These are phyloP conservation scores for Periparus ater DNA, from an alignment of 2,797 vertebrate genomes.

Conservation along the genomic window DNA sequence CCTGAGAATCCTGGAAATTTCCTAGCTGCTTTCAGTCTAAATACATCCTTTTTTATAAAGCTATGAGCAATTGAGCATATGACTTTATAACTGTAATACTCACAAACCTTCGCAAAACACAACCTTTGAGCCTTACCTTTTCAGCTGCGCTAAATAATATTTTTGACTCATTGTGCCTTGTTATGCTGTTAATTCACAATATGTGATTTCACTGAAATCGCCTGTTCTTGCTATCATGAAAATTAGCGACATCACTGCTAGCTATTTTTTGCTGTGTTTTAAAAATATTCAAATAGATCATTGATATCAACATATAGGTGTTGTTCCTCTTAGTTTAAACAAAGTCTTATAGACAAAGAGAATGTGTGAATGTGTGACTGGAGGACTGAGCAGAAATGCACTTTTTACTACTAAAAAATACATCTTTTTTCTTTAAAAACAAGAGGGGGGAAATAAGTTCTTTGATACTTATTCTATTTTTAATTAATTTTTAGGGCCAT, in stretches of 20 bases:
- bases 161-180: background rate
- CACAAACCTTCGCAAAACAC: background rate
- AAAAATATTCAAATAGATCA: background rate
- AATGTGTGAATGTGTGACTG: background rate
- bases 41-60: background rate
- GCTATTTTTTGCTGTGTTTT: background rate
- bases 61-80: background rate
- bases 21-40: background rate
- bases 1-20: background rate
- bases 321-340: background rate
- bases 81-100: background rate
- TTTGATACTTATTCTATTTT: conserved; percentile 48
- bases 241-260: background rate
- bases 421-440: background rate
- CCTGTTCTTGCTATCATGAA: background rate
- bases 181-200: background rate
- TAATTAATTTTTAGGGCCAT: conserved; percentile 47
- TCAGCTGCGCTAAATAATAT: background rate
- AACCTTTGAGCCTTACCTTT: background rate
- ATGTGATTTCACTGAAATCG: background rate
- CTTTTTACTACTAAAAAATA: background rate
- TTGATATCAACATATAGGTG: background rate
- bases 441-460: background rate
- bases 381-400: background rate
- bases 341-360: background rate